phyloP scores from a whole-genome alignment of 2,113 vertebrate species.

The Cariama cristata region DNA sequence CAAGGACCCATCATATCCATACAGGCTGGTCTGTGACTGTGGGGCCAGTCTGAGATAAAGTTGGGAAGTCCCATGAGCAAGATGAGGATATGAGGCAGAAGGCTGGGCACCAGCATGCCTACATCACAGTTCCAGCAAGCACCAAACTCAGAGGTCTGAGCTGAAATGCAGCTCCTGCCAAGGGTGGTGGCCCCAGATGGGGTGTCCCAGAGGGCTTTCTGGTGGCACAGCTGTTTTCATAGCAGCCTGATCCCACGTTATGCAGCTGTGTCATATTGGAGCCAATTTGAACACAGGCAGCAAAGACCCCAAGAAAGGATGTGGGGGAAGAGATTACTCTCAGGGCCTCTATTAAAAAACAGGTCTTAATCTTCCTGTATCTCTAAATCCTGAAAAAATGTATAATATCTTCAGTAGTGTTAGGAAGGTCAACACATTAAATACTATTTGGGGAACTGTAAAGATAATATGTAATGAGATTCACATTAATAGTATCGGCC shows the following conservation, averaged over 20 bases:
- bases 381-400: not conserved
- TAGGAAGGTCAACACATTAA: not conserved
- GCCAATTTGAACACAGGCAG: not conserved
- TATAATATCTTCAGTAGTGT: not conserved
- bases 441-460: not conserved
- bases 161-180: not conserved
- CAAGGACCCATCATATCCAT: not conserved
- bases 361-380: not conserved
- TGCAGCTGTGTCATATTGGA: not conserved
- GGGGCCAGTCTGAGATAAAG: accelerated
- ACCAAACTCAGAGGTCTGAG: not conserved
- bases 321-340: not conserved
- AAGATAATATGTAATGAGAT: not conserved
- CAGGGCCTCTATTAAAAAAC: not conserved
- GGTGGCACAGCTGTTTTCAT: not conserved
- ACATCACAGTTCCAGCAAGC: not conserved
- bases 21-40: too few relatives aligned
- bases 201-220: not conserved
- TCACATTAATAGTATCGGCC: not conserved
- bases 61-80: not conserved
- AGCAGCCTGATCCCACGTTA: not conserved
- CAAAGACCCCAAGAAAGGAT: not conserved
- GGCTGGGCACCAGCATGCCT: not conserved
- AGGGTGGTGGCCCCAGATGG: too few relatives aligned
- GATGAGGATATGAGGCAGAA: not conserved